Base-by-base conservation (phyloP, 2,888 invertebrate species). In the Acronicta leporina region DNA sequence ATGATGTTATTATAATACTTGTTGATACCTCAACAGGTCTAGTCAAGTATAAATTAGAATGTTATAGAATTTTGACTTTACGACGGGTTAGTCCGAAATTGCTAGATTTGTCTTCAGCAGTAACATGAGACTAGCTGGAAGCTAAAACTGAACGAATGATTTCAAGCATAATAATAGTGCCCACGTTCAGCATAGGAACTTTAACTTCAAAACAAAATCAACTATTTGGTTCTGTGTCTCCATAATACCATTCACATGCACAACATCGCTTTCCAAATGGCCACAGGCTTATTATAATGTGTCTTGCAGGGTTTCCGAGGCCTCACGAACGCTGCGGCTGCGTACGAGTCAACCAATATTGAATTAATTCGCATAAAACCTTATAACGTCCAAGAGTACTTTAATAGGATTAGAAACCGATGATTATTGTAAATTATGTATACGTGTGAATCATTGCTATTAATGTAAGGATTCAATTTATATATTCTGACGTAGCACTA, bases 291-390 rank as follows among this genome's bases (percentile, higher is more conserved):
- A 75, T 75, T 70, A 11, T 67, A 75, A 75, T 73, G 45, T 53
- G 20, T 40, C 25, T 54, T 44, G 20, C 45, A 68, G 49, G 75
- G 76, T 60, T 73, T 73, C 75, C 16, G 30, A 33, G 16, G 30
- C 48, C 55, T 1, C 48, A 45, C 40, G n/a, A 63, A 27, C 30
- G 54, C 63, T 65, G 61, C 70, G 65, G 51, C 63, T 65, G 64
- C 73, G 65, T 64, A 20, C 51, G 50, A 68, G 42, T 38, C 38
- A 5, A 38, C 38, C 64, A 73, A 70, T 75, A 73, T 70, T 75
- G 63, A 67, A 75, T 73, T 75, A 75, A 70, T 68, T 68, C 48
- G 6, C 33, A 59, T 63, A 52, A 75, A 75, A 67, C 76, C 75
- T 57, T 75, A 70, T 51, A 75, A 74, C 15, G 35, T 13, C 14